Evolutionary conservation across 2,888 invertebrate genomes (phyloP).

Genomic region (Zonitis immaculata): DNA sequence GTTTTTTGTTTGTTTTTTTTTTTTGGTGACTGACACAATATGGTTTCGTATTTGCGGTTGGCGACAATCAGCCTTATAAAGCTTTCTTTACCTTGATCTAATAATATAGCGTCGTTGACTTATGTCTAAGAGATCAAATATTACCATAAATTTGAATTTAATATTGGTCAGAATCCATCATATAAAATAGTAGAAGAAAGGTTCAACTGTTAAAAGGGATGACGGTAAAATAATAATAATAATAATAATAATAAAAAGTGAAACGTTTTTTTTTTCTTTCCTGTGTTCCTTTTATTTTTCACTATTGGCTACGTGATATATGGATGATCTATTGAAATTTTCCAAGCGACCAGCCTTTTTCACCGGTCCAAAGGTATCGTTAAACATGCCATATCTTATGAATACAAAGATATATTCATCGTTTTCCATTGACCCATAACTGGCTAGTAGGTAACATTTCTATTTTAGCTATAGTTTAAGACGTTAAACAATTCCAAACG

Average conservation of each 20-base stretch:
- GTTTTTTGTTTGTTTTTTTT: too few species aligned
- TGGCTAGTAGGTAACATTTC: slow-evolving; percentile 26
- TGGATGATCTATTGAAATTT: slow-evolving; percentile 11
- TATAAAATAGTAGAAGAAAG: slow-evolving; percentile 5
- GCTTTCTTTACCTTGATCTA: background rate
- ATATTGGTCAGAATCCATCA: slow-evolving; percentile 7
- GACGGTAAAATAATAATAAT: too few species aligned
- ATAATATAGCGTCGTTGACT: slow-evolving; percentile 7
- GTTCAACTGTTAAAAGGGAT: background rate
- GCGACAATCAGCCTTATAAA: background rate
- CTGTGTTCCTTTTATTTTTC: slow-evolving; percentile 18
- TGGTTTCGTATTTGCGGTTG: background rate
- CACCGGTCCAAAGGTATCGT: slow-evolving; percentile 17
- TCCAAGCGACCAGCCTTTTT: slow-evolving; percentile 17
- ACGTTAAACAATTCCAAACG: slow-evolving; percentile 26
- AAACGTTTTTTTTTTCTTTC: slow-evolving; percentile 12
- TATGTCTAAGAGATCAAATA: slow-evolving; percentile 10
- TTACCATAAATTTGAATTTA: slow-evolving; percentile 21
- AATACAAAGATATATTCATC: slow-evolving; percentile 33
- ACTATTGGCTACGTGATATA: background rate
- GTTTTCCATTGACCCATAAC: slow-evolving; percentile 26
- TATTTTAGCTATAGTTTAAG: slow-evolving; percentile 23
- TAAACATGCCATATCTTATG: slow-evolving; percentile 23
- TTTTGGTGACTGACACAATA: background rate
- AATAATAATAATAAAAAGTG: too few species aligned